phyloP scores from a whole-genome alignment of 2,888 invertebrate species.

The Tenthredo notha region DNA sequence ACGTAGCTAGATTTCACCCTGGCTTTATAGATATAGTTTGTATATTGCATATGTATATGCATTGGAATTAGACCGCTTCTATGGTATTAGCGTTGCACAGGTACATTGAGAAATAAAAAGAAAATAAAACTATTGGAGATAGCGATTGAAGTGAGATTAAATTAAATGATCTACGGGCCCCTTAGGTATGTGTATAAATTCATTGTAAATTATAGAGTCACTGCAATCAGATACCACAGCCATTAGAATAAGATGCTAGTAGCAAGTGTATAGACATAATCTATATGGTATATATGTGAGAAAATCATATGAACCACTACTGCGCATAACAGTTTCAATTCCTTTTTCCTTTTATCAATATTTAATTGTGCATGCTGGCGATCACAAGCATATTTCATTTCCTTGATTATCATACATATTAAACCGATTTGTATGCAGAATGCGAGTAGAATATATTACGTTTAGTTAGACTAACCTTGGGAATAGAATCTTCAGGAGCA shows the following conservation, averaged over 20 bases:
- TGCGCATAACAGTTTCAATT: conserved; percentile 1
- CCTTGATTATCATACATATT: background rate
- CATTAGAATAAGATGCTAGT: background rate
- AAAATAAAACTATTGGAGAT: conserved; percentile 40
- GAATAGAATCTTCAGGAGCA: conserved; percentile 82
- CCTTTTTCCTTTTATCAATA: background rate
- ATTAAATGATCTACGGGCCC: background rate
- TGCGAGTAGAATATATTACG: conserved; percentile 33
- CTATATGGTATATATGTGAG: background rate
- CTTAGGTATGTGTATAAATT: background rate
- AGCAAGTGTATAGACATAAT: background rate
- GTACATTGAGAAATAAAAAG: conserved; percentile 36
- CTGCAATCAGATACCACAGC: background rate
- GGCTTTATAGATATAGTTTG: background rate
- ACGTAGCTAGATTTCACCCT: background rate
- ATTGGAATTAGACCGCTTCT: conserved; percentile 28
- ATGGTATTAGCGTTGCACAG: conserved; percentile 43
- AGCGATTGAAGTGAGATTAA: background rate
- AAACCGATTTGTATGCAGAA: conserved; percentile 20
- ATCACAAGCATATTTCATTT: conserved; percentile 15
- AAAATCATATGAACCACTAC: background rate
- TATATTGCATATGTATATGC: background rate
- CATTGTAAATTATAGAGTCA: background rate
- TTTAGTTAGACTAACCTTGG: conserved; percentile 72
- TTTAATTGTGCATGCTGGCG: conserved; percentile 15